phyloP scores from a whole-genome alignment of 2,888 invertebrate species.

The Polylopha cassiicola region DNA sequence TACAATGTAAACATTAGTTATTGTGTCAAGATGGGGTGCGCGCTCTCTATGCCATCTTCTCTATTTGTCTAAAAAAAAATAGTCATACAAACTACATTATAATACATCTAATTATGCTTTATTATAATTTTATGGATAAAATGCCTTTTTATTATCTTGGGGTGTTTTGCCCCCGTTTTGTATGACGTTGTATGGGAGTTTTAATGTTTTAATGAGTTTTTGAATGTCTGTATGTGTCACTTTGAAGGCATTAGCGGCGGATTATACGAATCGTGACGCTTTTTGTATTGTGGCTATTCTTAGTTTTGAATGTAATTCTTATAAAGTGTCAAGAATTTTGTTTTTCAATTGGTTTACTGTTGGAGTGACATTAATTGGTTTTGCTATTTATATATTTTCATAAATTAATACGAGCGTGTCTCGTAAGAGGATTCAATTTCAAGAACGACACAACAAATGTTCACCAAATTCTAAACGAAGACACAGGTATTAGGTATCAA shows the following conservation, averaged over 20 bases:
- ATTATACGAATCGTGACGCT: conserved; percentile 18
- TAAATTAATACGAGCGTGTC: too few species aligned
- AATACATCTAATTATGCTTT: conserved; percentile 70
- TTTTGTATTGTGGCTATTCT: conserved; percentile 5
- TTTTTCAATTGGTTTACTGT: too few species aligned
- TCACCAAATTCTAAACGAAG: too few species aligned
- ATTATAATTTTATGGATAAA: conserved; percentile 67
- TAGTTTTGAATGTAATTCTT: conserved; percentile 10
- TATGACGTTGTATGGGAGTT: conserved; percentile 57
- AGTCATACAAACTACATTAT: conserved; percentile 45
- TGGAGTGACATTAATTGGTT: too few species aligned
- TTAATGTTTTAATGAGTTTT: conserved; percentile 27
- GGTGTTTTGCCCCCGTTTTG: conserved; percentile 48
- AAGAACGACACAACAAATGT: too few species aligned
- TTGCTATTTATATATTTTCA: too few species aligned
- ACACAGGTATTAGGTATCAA: too few species aligned
- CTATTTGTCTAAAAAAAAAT: conserved; percentile 27
- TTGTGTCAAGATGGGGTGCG: conserved; percentile 38
- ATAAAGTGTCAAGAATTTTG: conserved; percentile 4
- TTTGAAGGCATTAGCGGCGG: conserved; percentile 49
- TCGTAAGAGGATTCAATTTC: too few species aligned
- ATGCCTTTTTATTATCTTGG: conserved; percentile 45
- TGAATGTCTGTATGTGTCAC: conserved; percentile 50
- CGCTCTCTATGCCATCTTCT: conserved; percentile 43
- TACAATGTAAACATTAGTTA: conserved; percentile 68